These are phyloP conservation scores for Drosophila kepulauana DNA, from an alignment of 1,140 invertebrate species.

Conservation along the genomic window DNA sequence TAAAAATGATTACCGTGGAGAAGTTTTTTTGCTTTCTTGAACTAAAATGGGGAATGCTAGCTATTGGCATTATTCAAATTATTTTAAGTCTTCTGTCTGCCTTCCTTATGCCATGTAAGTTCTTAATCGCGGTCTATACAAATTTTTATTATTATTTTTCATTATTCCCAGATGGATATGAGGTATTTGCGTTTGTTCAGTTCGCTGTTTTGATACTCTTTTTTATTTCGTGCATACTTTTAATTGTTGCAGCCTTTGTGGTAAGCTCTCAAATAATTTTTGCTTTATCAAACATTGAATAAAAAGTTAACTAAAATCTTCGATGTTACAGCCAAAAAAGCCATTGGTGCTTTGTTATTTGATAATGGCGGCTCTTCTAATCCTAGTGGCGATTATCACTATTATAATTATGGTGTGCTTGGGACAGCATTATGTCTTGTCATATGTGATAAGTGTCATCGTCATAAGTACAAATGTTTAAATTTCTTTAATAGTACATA, in stretches of 20 bases:
- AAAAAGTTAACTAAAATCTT: background rate
- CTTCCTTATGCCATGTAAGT: no score
- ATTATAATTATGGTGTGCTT: background rate
- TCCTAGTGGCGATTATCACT: conserved; percentile 1
- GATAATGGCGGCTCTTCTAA: conserved; percentile 16
- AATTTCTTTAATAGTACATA: background rate
- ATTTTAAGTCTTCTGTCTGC: no score
- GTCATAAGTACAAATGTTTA: background rate
- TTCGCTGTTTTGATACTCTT: background rate
- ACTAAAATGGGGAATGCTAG: conserved; percentile 19
- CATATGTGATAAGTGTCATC: background rate
- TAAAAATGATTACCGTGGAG: conserved; percentile 1
- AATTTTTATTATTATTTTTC: no score
- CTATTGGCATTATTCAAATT: conserved; percentile 24
- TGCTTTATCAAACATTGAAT: no score
- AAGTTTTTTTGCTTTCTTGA: conserved; percentile 31
- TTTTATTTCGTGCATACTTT: conserved; percentile 23
- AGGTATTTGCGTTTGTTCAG: no score
- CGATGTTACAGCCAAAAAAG: conserved; percentile 21
- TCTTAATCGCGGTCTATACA: no score
- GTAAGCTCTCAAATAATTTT: conserved; percentile 14
- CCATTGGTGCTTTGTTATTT: conserved; percentile 15
- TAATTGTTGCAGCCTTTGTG: conserved; percentile 26
- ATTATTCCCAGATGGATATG: no score
- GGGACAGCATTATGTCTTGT: background rate